Evolutionary conservation across 2,888 invertebrate species (phyloP).

Genomic region (Agrochola litura): DNA sequence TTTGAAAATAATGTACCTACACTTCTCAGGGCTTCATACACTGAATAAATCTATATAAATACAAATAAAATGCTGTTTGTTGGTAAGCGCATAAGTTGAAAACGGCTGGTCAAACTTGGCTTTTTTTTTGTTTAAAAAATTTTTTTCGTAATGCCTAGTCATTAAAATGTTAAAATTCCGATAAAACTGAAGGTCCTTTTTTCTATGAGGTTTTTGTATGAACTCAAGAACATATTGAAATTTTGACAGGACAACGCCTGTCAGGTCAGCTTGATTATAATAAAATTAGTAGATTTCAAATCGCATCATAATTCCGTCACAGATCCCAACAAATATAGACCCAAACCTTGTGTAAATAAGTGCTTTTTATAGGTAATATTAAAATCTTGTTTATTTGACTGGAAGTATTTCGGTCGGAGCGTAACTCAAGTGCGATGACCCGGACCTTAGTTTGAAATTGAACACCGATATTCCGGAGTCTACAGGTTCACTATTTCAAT

Average conservation of each 20-base stretch:
- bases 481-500: slow-evolving; percentile 23
- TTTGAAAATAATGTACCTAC: neutral
- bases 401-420: neutral
- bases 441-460: slow-evolving; percentile 23
- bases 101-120: neutral
- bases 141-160: too few relatives aligned
- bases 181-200: neutral
- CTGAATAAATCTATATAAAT: neutral
- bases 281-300: neutral
- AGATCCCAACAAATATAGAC: neutral
- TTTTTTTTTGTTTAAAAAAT: neutral
- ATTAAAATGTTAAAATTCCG: neutral
- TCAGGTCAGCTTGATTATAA: neutral
- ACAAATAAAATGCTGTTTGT: too few relatives aligned
- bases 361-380: neutral
- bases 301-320: neutral
- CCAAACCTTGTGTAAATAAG: neutral
- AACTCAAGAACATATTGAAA: too few relatives aligned
- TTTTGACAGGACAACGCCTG: neutral
- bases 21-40: neutral
- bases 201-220: neutral
- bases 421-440: neutral
- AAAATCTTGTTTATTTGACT: slow-evolving; percentile 1
- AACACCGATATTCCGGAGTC: neutral
- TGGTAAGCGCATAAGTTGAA: too few relatives aligned